Percentiles rank a stretch among this genome's conserved stretches.
These are phyloP conservation scores for Muntiacus muntjak DNA, from an alignment of 2,113 vertebrate genomes.

Conservation along the genomic window DNA sequence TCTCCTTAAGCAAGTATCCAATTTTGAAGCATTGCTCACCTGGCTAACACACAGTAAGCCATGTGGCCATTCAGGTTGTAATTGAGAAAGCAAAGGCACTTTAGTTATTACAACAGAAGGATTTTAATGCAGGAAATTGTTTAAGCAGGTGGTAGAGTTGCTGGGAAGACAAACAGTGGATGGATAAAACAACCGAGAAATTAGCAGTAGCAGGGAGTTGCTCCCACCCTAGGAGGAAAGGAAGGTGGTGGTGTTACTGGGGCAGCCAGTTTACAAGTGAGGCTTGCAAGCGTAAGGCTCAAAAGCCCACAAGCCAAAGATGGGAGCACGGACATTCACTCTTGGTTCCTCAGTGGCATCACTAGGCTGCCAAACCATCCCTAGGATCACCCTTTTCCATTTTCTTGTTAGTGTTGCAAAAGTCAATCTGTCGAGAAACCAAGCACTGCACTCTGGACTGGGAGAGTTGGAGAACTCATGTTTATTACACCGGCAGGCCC, in stretches of 20 bases:
- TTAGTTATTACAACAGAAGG: background rate
- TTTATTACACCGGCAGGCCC: background rate
- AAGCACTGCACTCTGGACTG: background rate
- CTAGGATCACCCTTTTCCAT: background rate
- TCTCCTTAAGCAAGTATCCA: background rate
- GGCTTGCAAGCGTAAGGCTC: background rate
- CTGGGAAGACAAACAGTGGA: background rate
- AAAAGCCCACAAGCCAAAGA: background rate
- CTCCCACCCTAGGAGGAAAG: background rate
- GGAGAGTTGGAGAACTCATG: background rate
- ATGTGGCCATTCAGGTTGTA: background rate
- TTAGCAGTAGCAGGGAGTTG: background rate
- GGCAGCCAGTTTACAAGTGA: background rate
- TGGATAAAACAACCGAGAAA: background rate
- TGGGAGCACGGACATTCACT: background rate
- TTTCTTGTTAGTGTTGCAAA: background rate
- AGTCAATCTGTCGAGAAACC: fast-evolving
- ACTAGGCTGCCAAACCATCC: background rate
- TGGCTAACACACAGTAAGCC: background rate
- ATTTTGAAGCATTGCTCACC: background rate
- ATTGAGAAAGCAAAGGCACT: background rate
- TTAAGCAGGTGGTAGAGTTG: background rate
- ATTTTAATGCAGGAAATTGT: background rate
- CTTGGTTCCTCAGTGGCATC: background rate
- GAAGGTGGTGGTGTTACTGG: background rate